These are phyloP conservation scores for Elmis aenea DNA, from an alignment of 2,888 invertebrate genomes.

Conservation along the genomic window DNA sequence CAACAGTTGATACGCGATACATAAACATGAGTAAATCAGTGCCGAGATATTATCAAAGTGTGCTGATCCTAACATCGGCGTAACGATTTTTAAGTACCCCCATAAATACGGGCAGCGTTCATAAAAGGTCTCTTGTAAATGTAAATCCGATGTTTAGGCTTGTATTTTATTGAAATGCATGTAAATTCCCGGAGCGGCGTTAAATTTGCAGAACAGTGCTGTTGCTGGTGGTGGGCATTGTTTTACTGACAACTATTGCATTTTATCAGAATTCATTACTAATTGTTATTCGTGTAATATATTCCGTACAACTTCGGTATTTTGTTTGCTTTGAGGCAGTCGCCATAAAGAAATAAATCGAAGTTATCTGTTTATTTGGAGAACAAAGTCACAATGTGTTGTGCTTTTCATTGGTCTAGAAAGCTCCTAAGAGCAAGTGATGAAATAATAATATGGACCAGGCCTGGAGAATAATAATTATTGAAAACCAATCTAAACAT, in stretches of 20 bases:
- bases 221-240: slow-evolving; percentile 18
- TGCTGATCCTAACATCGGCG: slow-evolving; percentile 19
- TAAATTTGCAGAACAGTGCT: slow-evolving; percentile 19
- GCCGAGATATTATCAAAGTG: slow-evolving; percentile 23
- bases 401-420: no score
- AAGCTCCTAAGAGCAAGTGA: no score
- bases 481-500: no score
- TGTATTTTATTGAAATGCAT: slow-evolving; percentile 21
- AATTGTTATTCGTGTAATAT: slow-evolving; percentile 25
- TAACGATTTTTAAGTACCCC: slow-evolving; percentile 25
- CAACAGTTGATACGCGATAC: slow-evolving; percentile 14
- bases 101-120: slow-evolving; percentile 21
- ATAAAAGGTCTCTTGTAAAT: slow-evolving; percentile 18
- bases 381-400: no score
- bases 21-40: slow-evolving; percentile 15
- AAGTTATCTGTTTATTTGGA: no score
- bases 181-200: slow-evolving; percentile 20
- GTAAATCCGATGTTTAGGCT: slow-evolving; percentile 20
- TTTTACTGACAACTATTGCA: slow-evolving; percentile 16
- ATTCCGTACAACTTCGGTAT: no score
- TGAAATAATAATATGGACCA: no score
- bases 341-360: no score
- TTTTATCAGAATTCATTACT: slow-evolving; percentile 24
- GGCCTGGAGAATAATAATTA: no score
- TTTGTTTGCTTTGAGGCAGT: no score